Conservation (phyloP, 2,113 vertebrate species). For the Ceyx margarethae region DNA sequence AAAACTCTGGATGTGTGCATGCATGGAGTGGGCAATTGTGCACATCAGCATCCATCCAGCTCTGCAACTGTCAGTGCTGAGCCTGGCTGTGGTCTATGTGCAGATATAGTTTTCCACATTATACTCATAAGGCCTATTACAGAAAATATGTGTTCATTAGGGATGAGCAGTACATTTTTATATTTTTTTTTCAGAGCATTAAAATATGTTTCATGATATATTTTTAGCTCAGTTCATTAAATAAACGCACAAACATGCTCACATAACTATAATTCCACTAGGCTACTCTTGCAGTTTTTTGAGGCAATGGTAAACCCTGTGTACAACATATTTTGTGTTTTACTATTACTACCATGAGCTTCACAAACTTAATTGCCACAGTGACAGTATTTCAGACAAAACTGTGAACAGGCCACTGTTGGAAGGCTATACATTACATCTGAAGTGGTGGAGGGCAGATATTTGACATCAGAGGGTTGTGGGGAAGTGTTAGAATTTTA, state of each 20-base stretch:
- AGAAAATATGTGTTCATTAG: background rate
- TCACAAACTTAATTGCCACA: background rate
- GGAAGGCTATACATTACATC: background rate
- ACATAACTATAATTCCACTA: background rate
- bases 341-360: background rate
- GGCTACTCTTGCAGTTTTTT: background rate
- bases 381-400: constrained; percentile 9
- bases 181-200: background rate
- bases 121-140: background rate
- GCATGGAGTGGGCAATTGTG: background rate
- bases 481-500: background rate
- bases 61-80: background rate
- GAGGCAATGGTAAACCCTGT: background rate
- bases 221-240: constrained; percentile 45
- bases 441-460: constrained; percentile 15
- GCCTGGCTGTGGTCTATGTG: background rate
- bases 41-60: background rate
- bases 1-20: background rate
- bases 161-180: background rate
- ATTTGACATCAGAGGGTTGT: background rate
- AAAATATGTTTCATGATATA: background rate
- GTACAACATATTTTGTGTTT: background rate
- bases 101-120: background rate
- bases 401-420: background rate
- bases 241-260: background rate